phyloP scores from a whole-genome alignment of 1,140 invertebrate genomes.

The Cydia strobilella region DNA sequence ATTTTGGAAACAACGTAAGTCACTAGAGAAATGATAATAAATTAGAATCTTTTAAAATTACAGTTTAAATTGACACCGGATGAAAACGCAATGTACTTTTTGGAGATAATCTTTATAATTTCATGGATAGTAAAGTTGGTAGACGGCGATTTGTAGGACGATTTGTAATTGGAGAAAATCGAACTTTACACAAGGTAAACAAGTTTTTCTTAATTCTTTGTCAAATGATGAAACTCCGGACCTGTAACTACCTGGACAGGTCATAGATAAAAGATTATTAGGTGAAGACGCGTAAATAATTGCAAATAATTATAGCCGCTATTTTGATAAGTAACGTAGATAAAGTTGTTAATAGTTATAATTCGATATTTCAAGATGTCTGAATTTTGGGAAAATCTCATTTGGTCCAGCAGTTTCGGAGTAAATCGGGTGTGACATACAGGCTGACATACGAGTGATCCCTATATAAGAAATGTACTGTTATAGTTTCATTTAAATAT shows the following conservation, averaged over 20 bases:
- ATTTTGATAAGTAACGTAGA: no score
- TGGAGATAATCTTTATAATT: conserved; percentile 6
- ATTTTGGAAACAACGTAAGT: background rate
- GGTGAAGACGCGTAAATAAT: background rate
- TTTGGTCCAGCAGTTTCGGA: no score
- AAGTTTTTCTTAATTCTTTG: no score
- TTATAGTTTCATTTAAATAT: no score
- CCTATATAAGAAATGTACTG: no score
- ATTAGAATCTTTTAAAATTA: background rate
- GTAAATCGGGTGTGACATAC: no score
- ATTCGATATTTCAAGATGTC: background rate
- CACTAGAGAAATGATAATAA: background rate
- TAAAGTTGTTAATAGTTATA: background rate
- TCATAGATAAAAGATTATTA: no score
- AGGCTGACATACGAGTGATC: no score
- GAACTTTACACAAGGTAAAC: no score
- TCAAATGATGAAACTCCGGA: no score
- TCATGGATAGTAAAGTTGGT: background rate
- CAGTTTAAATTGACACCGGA: background rate
- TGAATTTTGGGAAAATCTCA: no score
- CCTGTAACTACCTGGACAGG: no score
- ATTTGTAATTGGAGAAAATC: background rate
- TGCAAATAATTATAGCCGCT: background rate
- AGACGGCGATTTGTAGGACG: background rate
- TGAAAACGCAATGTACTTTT: background rate